Evolutionary conservation across 2,888 invertebrate genomes (phyloP).

Genomic region (Euplexia lucipara): DNA sequence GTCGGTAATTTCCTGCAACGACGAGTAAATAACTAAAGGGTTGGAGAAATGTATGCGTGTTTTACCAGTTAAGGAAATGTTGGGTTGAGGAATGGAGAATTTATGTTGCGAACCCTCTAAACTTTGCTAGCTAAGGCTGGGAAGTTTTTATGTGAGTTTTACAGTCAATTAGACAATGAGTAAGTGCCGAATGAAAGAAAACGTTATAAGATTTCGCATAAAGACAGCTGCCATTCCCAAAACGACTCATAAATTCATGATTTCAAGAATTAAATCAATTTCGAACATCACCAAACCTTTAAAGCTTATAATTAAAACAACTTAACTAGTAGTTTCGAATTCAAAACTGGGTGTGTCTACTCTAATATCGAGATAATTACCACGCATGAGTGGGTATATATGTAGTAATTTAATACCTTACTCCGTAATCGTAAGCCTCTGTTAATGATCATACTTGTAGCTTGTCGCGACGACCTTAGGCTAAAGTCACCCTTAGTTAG

Average conservation of each 20-base stretch:
- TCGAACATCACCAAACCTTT: not conserved
- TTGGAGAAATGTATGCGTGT: conserved; percentile 35
- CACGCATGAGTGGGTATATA: conserved; percentile 19
- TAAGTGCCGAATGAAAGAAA: too few species aligned
- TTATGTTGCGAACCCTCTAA: conserved; percentile 7
- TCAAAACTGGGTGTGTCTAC: not conserved
- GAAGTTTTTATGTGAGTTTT: not conserved
- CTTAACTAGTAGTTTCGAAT: conserved; percentile 20
- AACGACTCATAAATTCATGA: too few species aligned
- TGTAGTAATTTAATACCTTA: conserved; percentile 43
- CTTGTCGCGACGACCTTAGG: conserved; percentile 35
- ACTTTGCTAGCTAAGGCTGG: conserved; percentile 2
- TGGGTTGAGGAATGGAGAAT: not conserved
- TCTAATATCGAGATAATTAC: conserved; percentile 31
- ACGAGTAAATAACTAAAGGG: conserved; percentile 45
- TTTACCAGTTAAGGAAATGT: conserved; percentile 21
- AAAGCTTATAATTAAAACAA: conserved; percentile 27
- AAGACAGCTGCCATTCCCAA: too few species aligned
- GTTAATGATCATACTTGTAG: conserved; percentile 39
- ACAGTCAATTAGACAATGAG: too few species aligned
- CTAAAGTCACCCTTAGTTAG: conserved; percentile 7
- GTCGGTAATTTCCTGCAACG: conserved; percentile 66
- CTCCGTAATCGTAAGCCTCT: conserved; percentile 26
- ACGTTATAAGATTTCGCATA: too few species aligned
- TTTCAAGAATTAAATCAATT: too few species aligned